Evolutionary conservation across 2,113 vertebrate genomes (phyloP), one percentile per base, ranked within the genome.

Genomic region (Cebidichthys violaceus): DNA sequence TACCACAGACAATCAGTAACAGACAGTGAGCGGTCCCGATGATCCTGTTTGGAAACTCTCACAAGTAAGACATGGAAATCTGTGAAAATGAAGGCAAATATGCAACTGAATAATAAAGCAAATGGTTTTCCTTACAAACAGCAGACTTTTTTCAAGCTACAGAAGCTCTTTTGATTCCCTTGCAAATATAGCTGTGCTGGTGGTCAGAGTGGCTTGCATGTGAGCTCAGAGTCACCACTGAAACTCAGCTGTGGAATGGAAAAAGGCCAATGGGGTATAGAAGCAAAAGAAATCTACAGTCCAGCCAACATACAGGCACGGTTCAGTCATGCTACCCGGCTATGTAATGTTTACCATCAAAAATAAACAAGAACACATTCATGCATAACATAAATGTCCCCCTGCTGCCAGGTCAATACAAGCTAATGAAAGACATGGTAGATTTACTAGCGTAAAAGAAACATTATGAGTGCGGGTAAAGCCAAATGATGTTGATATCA

Each of bases 21-120:
- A 35, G 82, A 74, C 15, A 70, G 78, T 70, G 82, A 68, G 77
- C 77, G 80, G 79, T 88, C 83, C 83, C 66, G 81, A 79, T 84
- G 75, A 87, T 92, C 77, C 79, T 47, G 75, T 87, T 73, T 64
- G 79, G 60, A 82, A 84, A 79, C 22, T 57, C 75, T 92, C 84
- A 90, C 85, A 93, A 80, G 71, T 76, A 81, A 90, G 86, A 93
- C 93, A 94, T 94, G 87, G 88, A 94, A 93, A 89, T 94, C 94
- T 95, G 93, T 70, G 81, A 55, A 62, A 88, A 83, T 75, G 0
- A 81, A 88, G 52, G 69, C 37, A 87, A 83, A 81, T 20, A 86
- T 71, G 10, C 27, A 66, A 60, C 9, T 45, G 35, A 84, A 77
- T 72, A 77, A 59, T 76, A 6, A 89, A 15, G 27, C 33, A 62